Evolutionary conservation across 1,140 invertebrate genomes (phyloP), one percentile per base, ranked within the genome.

Genomic region (Drosophila bifasciata): DNA sequence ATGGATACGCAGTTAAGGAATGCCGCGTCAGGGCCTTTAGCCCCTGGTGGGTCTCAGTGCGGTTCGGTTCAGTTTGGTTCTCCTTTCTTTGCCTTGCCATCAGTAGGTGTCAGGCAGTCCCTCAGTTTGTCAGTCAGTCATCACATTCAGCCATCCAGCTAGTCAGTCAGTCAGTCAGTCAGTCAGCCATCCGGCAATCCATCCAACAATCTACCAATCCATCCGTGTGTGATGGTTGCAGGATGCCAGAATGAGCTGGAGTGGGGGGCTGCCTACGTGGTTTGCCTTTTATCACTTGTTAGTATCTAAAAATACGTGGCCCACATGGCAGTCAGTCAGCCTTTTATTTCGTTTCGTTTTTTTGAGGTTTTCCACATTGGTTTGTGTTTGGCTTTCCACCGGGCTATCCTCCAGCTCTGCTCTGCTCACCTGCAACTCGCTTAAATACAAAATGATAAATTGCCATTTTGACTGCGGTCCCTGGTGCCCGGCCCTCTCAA

Each of bases 371-470:
- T 73, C 69, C 16, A 36, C 32, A 36, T 11, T 19, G 39, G 32
- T 62, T 52, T 51, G n/a, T n/a, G n/a, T 53, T 66, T 13, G 17
- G 16, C 57, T 21, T 21, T 28, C 53, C 32, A 58, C 32, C 32
- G 32, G 32, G 9, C 9, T 8, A 9, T 9, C 2, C 28, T 28
- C 7, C 25, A 9, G 25, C 25, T 28, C 7, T 28, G 7, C 25
- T 8, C 15, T 23, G 49, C 66, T 68, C 76, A 83, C 81, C 78
- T 86, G 78, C 64, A 53, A 39, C 56, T 50, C 83, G 59, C 78
- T 79, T 88, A 88, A 86, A 86, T 72, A 88, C 83, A 83, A 88
- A 88, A 88, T 88, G 83, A 88, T 88, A 88, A 88, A 88, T 88
- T 88, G 79, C 83, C 75, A 88, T 88, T 88, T 83, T 88, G 83